Base-by-base conservation (phyloP, 2,797 vertebrate genomes). In the Danio kyathit region DNA sequence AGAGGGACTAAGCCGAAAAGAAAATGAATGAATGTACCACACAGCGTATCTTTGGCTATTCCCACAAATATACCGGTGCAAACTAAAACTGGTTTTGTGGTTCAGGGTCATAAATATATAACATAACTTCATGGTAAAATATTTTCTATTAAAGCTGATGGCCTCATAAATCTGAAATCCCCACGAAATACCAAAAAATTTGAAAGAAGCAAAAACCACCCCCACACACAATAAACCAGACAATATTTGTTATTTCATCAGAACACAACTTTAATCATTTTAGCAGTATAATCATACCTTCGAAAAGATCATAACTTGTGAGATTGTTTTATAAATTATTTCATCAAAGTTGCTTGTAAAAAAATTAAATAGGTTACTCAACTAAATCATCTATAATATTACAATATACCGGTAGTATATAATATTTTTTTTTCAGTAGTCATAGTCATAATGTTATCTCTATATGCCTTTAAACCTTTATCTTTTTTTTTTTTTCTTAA, bases 381-480 rank as follows among this genome's bases (percentile, higher is more conserved):
- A 95, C 93, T 96, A 95, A 95, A 95, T 91, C 91, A 93, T 93
- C 94, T 95, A 95, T 95, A 94, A 94, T 95, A 95, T 94, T 95
- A 94, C 92, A 96, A 94, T 95, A 95, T 94, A 95, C 93, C 93
- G 93, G 92, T 94, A 94, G 90, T 92, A 93, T 95, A 93, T 95
- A 94, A 92, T 93, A 80, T 80, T 65, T 92, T 92, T 93, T 91
- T 94, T 93, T 83, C 81, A 92, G 93, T 94, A 93, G 93, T 92
- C 90, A 95, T 94, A 93, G 92, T 91, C 82, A 92, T 92, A 95
- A 94, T 93, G 90, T 92, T 95, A 95, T 91, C 90, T 93, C 92
- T 94, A 94, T 93, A 94, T 93, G 92, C 91, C 91, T 94, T 95
- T 94, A 87, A 94, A 91, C 91, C 89, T 90, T 89, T 76, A 43